A percentile compares a stretch with the other conserved stretches of the same genome.
phyloP scores from a whole-genome alignment of 2,888 invertebrate genomes.

The Sphaeridia pumilis region DNA sequence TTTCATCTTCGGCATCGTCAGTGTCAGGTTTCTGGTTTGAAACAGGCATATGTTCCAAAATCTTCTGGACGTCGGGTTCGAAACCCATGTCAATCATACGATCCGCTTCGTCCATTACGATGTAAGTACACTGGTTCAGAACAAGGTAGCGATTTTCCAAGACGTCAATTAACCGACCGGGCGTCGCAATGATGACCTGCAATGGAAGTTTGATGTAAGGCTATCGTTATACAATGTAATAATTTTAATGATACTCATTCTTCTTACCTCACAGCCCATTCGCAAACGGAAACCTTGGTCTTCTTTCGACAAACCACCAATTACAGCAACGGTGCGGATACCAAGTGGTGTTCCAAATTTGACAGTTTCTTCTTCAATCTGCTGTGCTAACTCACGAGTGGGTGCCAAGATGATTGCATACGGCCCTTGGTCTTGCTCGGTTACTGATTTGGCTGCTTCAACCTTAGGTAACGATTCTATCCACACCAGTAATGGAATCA shows the following conservation, averaged over 20 bases:
- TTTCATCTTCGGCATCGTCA: conserved; percentile 94
- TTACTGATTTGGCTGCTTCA: conserved; percentile 43
- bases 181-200: conserved; percentile 95
- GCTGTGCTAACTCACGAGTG: conserved; percentile 97
- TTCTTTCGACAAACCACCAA: conserved; percentile 93
- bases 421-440: conserved; percentile 57
- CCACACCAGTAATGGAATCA: conserved; percentile 94
- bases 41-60: conserved; percentile 95
- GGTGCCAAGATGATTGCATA: conserved; percentile 98
- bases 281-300: conserved; percentile 95
- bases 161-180: conserved; percentile 97
- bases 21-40: conserved; percentile 95
- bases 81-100: conserved; percentile 99
- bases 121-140: conserved; percentile 93
- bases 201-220: conserved; percentile 3
- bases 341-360: conserved; percentile 91
- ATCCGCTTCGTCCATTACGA: conserved; percentile 92
- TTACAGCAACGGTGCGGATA: conserved; percentile 91
- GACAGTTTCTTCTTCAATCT: conserved; percentile 97
- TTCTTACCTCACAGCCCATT: conserved; percentile 77
- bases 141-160: conserved; percentile 96
- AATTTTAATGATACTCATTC: not conserved
- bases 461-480: conserved; percentile 95
- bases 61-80: conserved; percentile 95
- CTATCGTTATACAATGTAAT: not conserved